Base-by-base conservation (phyloP, 2,797 vertebrate species). In the Halcyon leucocephala region DNA sequence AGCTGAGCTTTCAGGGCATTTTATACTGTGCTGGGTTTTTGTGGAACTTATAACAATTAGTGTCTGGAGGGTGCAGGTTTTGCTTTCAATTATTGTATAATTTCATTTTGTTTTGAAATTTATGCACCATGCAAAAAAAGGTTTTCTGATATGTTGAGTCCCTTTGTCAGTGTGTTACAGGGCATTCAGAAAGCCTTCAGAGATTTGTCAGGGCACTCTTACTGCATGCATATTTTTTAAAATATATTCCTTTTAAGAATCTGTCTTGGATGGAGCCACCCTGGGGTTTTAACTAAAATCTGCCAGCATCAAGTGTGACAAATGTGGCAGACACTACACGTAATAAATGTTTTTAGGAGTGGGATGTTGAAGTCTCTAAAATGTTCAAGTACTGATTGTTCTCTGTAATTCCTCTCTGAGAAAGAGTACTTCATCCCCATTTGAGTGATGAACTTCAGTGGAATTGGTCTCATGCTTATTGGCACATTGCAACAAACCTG, bases 271-370 rank as follows among this genome's bases (percentile, higher is more conserved):
- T 91, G 78, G 89, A 96, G 89, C 48, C 70, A 74, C 78, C 93
- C 87, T 44, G 29, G 71, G 82, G 85, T 84, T 97, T 95, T 95
- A 96, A 88, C 91, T 97, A 88, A 93, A 96, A 91, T 86, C 72
- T 95, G 85, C 95, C 92, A 89, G 39, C 33, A 33, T 90, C 71
- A 74, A 90, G 86, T 87, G 95, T 96, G 94, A 96, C 95, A 95
- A 95, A 76, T 64, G 82, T 70, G 94, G 95, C 85, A 97, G 96
- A 92, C 74, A 60, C 76, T 90, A 87, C 91, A 91, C n/a, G 58
- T 92, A 91, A 91, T 91, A 80, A 95, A 90, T 94, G 82, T 79
- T 90, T 97, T 94, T 60, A 96, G 89, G 93, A 97, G 54, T 93
- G 51, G 62, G 64, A 62, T 91, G 64, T 22, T 76, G 69, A 86